phyloP scores from a whole-genome alignment of 2,888 invertebrate species.

The Ophraella communa region DNA sequence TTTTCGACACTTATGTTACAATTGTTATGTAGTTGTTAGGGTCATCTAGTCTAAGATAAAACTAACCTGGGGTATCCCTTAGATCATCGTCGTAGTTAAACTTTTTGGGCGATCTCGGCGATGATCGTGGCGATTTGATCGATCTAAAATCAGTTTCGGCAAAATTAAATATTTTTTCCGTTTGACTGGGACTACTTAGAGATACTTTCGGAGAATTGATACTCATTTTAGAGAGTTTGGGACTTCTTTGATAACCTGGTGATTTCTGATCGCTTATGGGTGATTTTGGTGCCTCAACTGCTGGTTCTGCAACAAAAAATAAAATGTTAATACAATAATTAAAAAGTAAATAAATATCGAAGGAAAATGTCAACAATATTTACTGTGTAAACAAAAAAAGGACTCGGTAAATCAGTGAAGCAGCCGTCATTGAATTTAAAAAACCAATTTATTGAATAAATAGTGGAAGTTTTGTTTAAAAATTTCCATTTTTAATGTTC shows the following conservation, averaged over 20 bases:
- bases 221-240: slow-evolving; percentile 36
- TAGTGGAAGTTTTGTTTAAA: too few relatives aligned
- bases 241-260: slow-evolving; percentile 44
- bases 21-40: too few relatives aligned
- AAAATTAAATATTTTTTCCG: slow-evolving; percentile 42
- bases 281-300: slow-evolving; percentile 39
- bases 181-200: slow-evolving; percentile 50
- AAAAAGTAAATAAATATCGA: background rate
- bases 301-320: slow-evolving; percentile 16
- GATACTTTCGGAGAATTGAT: slow-evolving; percentile 50
- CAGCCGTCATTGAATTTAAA: too few relatives aligned
- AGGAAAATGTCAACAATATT: background rate
- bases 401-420: too few relatives aligned
- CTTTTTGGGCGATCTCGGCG: slow-evolving; percentile 50
- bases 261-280: slow-evolving; percentile 43
- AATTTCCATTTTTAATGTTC: too few relatives aligned
- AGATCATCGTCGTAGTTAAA: slow-evolving; percentile 46
- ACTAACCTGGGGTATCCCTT: slow-evolving; percentile 23
- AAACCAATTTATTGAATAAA: too few relatives aligned
- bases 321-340: background rate
- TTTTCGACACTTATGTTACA: too few relatives aligned
- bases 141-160: slow-evolving; percentile 31
- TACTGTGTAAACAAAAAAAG: too few relatives aligned
- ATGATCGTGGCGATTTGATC: slow-evolving; percentile 50
- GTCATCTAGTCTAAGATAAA: background rate